phyloP scores from a whole-genome alignment of 2,888 invertebrate genomes.

The Philaethria dido region DNA sequence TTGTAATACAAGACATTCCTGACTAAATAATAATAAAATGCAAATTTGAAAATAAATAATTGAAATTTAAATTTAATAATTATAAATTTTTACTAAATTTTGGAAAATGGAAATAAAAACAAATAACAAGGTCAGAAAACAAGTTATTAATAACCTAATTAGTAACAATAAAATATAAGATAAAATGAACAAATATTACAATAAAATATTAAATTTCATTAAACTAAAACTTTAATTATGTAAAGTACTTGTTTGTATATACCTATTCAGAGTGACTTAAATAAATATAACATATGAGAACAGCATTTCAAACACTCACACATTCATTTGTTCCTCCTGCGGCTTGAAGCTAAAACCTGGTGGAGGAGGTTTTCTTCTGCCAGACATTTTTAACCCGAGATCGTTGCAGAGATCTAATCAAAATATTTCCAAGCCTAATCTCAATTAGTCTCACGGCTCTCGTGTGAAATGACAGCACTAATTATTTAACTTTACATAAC shows the following conservation, averaged over 20 bases:
- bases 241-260: neutral
- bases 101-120: slow-evolving; percentile 5
- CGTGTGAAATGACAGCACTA: slow-evolving; percentile 35
- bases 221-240: slow-evolving; percentile 1
- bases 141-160: slow-evolving; percentile 20
- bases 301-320: slow-evolving; percentile 58
- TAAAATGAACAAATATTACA: neutral
- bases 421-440: slow-evolving; percentile 34
- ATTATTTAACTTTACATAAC: slow-evolving; percentile 37
- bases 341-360: slow-evolving; percentile 67
- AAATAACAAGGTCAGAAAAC: slow-evolving; percentile 22
- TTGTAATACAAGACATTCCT: too few relatives aligned
- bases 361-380: slow-evolving; percentile 66
- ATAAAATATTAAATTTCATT: neutral
- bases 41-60: too few relatives aligned
- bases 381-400: slow-evolving; percentile 60
- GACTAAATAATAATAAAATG: too few relatives aligned
- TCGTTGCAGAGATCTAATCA: slow-evolving; percentile 29
- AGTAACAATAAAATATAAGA: neutral
- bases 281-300: slow-evolving; percentile 8
- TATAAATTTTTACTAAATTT: too few relatives aligned
- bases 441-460: slow-evolving; percentile 36
- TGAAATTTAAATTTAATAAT: too few relatives aligned
- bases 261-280: slow-evolving; percentile 2
- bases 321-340: slow-evolving; percentile 66